These are phyloP conservation scores for Trichomalopsis sarcophagae DNA, from an alignment of 1,140 invertebrate species.

Conservation along the genomic window DNA sequence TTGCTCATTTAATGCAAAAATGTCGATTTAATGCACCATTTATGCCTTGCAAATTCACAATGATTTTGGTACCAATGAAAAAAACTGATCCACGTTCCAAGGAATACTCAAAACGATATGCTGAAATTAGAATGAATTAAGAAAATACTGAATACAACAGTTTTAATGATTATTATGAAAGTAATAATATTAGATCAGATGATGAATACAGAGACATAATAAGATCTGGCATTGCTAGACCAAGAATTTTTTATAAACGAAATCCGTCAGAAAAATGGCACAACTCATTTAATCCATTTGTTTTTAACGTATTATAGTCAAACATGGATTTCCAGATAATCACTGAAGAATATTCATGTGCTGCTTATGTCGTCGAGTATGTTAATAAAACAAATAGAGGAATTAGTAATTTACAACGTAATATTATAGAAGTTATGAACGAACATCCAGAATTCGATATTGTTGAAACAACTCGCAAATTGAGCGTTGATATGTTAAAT, in stretches of 20 bases:
- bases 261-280: constrained; percentile 59
- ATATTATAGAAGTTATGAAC: constrained; percentile 51
- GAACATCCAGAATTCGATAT: too few species aligned
- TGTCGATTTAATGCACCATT: constrained; percentile 63
- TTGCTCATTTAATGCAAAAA: constrained; percentile 51
- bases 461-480: too few species aligned
- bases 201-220: neutral
- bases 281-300: constrained; percentile 64
- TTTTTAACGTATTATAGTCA: constrained; percentile 60
- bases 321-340: constrained; percentile 50
- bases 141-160: neutral
- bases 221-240: neutral
- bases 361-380: constrained; percentile 64
- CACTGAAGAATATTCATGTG: constrained; percentile 56
- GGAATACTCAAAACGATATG: constrained; percentile 2
- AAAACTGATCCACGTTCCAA: constrained; percentile 29
- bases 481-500: too few species aligned
- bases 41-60: constrained; percentile 56
- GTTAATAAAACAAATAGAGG: constrained; percentile 67
- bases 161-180: neutral
- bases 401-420: constrained; percentile 62
- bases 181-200: neutral
- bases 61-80: constrained; percentile 56
- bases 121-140: neutral
- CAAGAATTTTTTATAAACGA: constrained; percentile 48